phyloP scores from a whole-genome alignment of 1,140 invertebrate species.

The Trichonephila clavata region DNA sequence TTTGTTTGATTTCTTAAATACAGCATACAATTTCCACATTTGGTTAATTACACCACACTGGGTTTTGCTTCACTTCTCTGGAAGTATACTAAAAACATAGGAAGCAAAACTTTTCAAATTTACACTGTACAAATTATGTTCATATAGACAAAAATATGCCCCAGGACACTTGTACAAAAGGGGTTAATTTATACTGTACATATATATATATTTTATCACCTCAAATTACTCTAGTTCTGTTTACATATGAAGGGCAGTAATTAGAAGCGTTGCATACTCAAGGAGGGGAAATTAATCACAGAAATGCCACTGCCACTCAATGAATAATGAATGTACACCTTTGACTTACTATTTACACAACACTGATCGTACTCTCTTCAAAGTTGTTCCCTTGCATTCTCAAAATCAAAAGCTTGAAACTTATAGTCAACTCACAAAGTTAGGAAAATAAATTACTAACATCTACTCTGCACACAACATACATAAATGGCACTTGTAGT shows the following conservation, averaged over 20 bases:
- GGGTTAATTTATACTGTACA: slow-evolving; percentile 73
- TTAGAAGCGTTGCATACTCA: slow-evolving; percentile 64
- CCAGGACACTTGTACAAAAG: slow-evolving; percentile 68
- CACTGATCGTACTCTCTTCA: slow-evolving; percentile 26
- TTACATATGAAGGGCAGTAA: slow-evolving; percentile 67
- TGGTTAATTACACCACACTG: not conserved
- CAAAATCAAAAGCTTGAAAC: slow-evolving; percentile 46
- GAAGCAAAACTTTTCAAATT: slow-evolving; percentile 63
- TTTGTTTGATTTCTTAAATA: slow-evolving; percentile 23
- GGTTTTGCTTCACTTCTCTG: not conserved
- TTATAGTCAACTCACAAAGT: slow-evolving; percentile 44
- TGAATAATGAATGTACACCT: slow-evolving; percentile 31
- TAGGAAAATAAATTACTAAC: slow-evolving; percentile 74
- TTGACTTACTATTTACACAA: slow-evolving; percentile 68
- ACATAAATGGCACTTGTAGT: slow-evolving; percentile 56
- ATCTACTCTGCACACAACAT: slow-evolving; percentile 60
- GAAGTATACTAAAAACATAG: slow-evolving; percentile 52
- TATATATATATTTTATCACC: slow-evolving; percentile 59
- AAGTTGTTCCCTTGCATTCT: slow-evolving; percentile 61
- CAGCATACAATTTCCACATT: not conserved
- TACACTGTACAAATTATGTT: slow-evolving; percentile 74
- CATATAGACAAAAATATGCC: slow-evolving; percentile 75
- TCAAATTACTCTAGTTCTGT: slow-evolving; percentile 56
- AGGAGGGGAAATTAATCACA: slow-evolving; percentile 68
- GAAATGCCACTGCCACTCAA: slow-evolving; percentile 65